A percentile compares a stretch with the other conserved stretches of the same genome.
Conservation (phyloP, 2,113 vertebrate genomes). For the Psittacus erithacus region DNA sequence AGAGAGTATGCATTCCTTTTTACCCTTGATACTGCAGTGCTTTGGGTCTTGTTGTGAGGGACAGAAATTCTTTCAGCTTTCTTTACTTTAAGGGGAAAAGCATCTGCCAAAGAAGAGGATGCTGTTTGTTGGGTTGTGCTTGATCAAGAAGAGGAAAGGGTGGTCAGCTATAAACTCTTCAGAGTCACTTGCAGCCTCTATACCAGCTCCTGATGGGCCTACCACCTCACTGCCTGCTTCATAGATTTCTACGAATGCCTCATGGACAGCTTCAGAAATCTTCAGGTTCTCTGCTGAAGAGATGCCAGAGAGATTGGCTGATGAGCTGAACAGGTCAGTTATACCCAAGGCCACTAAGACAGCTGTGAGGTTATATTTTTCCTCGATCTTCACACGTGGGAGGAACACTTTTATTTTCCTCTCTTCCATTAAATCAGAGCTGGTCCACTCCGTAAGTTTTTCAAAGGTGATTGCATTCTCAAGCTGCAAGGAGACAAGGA, state of each 20-base stretch:
- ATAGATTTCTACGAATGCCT: constrained; percentile 66
- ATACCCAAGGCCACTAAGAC: constrained; percentile 38
- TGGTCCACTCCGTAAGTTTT: constrained; percentile 48
- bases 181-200: not conserved
- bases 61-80: not conserved
- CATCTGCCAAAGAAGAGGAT: constrained; percentile 73
- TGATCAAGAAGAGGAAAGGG: constrained; percentile 61
- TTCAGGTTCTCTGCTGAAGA: constrained; percentile 62
- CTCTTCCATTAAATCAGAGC: not conserved
- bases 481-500: constrained; percentile 21
- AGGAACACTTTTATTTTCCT: constrained; percentile 26
- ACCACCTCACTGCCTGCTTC: constrained; percentile 65
- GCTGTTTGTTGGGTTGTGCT: constrained; percentile 17
- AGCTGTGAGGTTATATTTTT: constrained; percentile 51
- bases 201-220: not conserved
- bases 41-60: not conserved
- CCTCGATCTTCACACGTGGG: constrained; percentile 35
- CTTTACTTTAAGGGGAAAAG: constrained; percentile 58
- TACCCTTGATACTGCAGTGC: constrained; percentile 13
- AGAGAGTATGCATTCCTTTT: not conserved
- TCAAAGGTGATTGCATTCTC: not conserved
- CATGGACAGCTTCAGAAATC: constrained; percentile 67
- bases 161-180: constrained; percentile 67
- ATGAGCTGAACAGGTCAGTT: constrained; percentile 28
- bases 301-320: constrained; percentile 70